Conservation (phyloP, 37 sponge, comb jelly and placozoan species). For the Crambe crambe region DNA sequence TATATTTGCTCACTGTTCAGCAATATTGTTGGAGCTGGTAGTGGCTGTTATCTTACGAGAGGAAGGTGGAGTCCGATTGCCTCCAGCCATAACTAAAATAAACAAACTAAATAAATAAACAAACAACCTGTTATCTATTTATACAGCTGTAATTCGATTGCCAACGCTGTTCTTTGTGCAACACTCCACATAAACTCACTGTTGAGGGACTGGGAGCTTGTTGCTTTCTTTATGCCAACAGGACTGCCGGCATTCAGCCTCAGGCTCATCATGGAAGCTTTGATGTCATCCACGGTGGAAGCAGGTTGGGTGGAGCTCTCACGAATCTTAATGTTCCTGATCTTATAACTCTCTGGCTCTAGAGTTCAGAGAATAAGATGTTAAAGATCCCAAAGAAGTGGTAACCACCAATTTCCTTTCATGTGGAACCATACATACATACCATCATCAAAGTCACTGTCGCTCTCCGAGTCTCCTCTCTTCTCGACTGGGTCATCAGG, state of each 20-base stretch:
- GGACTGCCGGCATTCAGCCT: constrained; percentile 8
- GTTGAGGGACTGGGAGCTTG: constrained; percentile 44
- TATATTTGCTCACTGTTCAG: too few relatives aligned
- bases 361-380: background rate
- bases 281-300: constrained; percentile 66
- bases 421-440: background rate
- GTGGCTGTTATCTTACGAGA: too few relatives aligned
- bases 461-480: constrained; percentile 27
- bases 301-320: constrained; percentile 1
- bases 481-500: constrained; percentile 17
- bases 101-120: too few relatives aligned
- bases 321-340: constrained; percentile 39
- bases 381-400: background rate
- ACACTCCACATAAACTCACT: constrained; percentile 21
- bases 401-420: background rate
- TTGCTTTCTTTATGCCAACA: constrained; percentile 29
- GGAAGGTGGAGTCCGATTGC: too few relatives aligned
- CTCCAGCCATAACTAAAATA: too few relatives aligned
- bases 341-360: constrained; percentile 19
- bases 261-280: constrained; percentile 48
- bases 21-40: too few relatives aligned
- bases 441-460: constrained; percentile 58
- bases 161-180: too few relatives aligned
- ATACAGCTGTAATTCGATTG: too few relatives aligned
- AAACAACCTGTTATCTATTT: too few relatives aligned